Conservation (phyloP, 2,888 invertebrate genomes). For the Nyleta sp. region DNA sequence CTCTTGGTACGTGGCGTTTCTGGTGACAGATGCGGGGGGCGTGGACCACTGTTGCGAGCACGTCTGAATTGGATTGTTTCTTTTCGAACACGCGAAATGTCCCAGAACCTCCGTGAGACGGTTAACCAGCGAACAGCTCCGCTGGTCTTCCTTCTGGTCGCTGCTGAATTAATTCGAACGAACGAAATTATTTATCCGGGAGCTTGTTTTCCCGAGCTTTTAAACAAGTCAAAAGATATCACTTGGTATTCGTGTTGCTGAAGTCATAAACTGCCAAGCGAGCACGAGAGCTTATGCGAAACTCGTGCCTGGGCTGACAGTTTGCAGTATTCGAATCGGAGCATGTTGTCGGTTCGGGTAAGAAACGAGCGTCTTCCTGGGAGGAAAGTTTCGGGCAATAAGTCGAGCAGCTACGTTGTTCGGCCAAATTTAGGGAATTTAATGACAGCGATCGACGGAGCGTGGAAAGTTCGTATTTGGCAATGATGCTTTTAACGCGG, state of each 20-base stretch:
- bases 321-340: slow-evolving; percentile 25
- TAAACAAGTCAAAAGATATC: slow-evolving; percentile 23
- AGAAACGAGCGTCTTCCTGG: slow-evolving; percentile 8
- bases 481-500: slow-evolving; percentile 76
- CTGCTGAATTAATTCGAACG: too few relatives aligned
- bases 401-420: slow-evolving; percentile 25
- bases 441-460: slow-evolving; percentile 35
- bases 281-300: slow-evolving; percentile 38
- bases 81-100: too few relatives aligned
- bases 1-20: too few relatives aligned
- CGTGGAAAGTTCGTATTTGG: slow-evolving; percentile 69
- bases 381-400: slow-evolving; percentile 20
- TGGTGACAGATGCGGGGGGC: too few relatives aligned
- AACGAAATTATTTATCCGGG: too few relatives aligned
- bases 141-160: too few relatives aligned
- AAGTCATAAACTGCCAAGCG: slow-evolving; percentile 43
- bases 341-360: slow-evolving; percentile 4
- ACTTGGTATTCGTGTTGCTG: slow-evolving; percentile 30
- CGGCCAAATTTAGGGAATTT: slow-evolving; percentile 26
- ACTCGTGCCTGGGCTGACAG: slow-evolving; percentile 23
- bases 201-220: too few relatives aligned
- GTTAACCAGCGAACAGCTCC: too few relatives aligned
- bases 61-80: too few relatives aligned
- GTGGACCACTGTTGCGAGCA: too few relatives aligned
- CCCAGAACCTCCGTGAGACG: too few relatives aligned